A percentile compares a stretch with the other conserved stretches of the same genome.
These are phyloP conservation scores for Gandaritis pyraliata DNA, from an alignment of 2,888 invertebrate genomes.

Conservation along the genomic window DNA sequence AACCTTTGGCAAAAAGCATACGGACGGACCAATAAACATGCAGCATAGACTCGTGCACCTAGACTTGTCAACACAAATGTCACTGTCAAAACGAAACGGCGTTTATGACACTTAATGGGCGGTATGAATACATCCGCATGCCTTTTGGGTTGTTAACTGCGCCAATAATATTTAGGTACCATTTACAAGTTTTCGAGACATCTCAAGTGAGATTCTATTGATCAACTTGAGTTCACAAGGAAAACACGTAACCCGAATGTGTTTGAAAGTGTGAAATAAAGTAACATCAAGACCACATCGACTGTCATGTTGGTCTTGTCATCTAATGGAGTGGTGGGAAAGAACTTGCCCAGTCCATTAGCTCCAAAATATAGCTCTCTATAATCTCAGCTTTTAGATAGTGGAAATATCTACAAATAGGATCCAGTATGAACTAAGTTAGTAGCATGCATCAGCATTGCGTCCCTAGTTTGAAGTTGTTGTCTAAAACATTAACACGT, in stretches of 20 bases:
- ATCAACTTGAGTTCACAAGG: constrained; percentile 41
- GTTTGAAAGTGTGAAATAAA: constrained; percentile 1
- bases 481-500: no score
- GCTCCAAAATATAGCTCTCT: neutral
- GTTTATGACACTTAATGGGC: neutral
- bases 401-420: neutral
- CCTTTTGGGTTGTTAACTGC: constrained; percentile 8
- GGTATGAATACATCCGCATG: neutral
- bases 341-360: constrained; percentile 14
- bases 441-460: constrained; percentile 7
- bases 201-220: constrained; percentile 4
- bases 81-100: constrained; percentile 3
- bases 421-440: no score
- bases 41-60: constrained; percentile 50
- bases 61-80: constrained; percentile 47
- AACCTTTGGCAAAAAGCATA: constrained; percentile 84
- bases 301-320: constrained; percentile 8
- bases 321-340: constrained; percentile 8
- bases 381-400: constrained; percentile 7
- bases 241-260: constrained; percentile 10
- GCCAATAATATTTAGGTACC: neutral
- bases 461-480: no score
- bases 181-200: constrained; percentile 4
- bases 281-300: constrained; percentile 3
- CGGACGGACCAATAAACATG: constrained; percentile 58